Evolutionary conservation across 2,888 invertebrate species (phyloP), one percentile per base, ranked within the genome.

Genomic region (Megaustenia siamemsis): DNA sequence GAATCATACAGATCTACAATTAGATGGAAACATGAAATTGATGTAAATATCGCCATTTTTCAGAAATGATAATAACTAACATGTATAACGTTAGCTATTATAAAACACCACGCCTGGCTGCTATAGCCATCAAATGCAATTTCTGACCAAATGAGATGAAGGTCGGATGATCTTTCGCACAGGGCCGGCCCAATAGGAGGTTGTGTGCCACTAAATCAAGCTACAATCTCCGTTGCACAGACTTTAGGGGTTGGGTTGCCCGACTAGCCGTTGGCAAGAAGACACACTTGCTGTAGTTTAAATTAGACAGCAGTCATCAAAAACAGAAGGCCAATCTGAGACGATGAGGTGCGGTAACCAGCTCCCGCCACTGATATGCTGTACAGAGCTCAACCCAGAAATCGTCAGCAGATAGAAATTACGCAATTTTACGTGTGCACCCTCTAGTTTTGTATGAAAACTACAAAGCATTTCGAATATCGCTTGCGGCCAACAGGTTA

Each of bases 221-320:
- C 8, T 43, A 15, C 71, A 71, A 71, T 71, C 71, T 71, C 43
- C 15, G 43, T 28, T 24, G 28, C 40, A 43, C n/a, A 71, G n/a
- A 71, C 10, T 45, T 71, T n/a, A 28, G 71, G 71, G 43, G 71
- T 71, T 43, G 43, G 71, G n/a, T 43, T 71, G n/a, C 40, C 24
- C 24, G 68, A 40, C 38, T 40, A 45, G 71, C 10, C 5, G 43
- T 45, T 71, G 71, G n/a, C 24, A 71, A 43, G 43, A 71, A n/a
- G n/a, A 40, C 43, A 10, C 71, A 43, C n/a, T 71, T n/a, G 24
- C 10, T 21, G n/a, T 43, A 8, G 45, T 43, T 43, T n/a, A 71
- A 1, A 63, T 28, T 28, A 32, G 32, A 32, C 12, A 15, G 6
- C 32, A 28, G 63, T 32, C 63, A 63, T 32, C 32, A 32, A 63